Conservation (phyloP, 2,113 vertebrate genomes). For the Cairina moschata region DNA sequence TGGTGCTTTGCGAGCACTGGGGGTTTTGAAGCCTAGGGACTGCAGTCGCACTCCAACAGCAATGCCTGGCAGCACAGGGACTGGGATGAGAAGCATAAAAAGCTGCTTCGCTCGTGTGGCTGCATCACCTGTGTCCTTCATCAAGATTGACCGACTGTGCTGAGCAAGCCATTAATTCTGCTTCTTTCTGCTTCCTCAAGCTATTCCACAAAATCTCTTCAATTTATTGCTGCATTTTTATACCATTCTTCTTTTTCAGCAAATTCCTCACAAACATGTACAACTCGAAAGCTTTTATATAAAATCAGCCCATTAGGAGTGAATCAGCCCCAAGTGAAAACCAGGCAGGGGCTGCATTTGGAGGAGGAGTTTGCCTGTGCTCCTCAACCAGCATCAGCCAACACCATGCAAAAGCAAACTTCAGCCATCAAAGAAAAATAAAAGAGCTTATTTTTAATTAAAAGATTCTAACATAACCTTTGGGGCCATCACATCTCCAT, state of each 20-base stretch:
- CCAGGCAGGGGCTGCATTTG: not conserved
- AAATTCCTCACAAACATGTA: not conserved
- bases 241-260: not conserved
- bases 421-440: not conserved
- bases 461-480: not conserved
- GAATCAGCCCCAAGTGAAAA: not conserved
- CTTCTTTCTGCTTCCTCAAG: not conserved
- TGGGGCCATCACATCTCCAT: accelerated
- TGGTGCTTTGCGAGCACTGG: accelerated
- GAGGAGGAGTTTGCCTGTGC: not conserved
- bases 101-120: not conserved
- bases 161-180: not conserved
- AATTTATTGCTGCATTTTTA: not conserved
- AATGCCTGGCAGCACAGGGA: not conserved
- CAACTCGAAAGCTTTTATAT: not conserved
- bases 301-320: not conserved
- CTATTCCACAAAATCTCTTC: not conserved
- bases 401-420: not conserved
- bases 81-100: not conserved
- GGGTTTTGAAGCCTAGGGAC: not conserved
- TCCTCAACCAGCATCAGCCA: not conserved
- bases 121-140: not conserved
- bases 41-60: not conserved
- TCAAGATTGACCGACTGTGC: not conserved
- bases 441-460: not conserved